phyloP scores from a whole-genome alignment of 2,113 vertebrate species.

The Onychorhynchus coronatus region DNA sequence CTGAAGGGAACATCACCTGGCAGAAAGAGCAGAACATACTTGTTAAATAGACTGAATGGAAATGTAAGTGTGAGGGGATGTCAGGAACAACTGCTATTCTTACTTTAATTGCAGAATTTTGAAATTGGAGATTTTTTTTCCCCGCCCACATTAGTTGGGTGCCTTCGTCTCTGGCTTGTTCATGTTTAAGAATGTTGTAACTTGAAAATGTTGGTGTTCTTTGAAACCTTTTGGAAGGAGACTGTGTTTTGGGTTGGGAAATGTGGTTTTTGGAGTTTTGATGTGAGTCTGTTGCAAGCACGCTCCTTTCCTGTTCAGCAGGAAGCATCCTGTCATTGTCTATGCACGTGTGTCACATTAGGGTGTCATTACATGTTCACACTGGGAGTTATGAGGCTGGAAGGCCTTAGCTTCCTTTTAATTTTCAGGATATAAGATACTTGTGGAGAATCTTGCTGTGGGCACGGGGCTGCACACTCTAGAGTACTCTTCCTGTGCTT shows the following conservation, averaged over 20 bases:
- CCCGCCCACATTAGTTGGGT: fast-evolving
- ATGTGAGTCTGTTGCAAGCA: not conserved
- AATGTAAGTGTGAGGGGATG: not conserved
- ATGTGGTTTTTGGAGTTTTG: not conserved
- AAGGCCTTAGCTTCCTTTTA: not conserved
- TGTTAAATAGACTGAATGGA: not conserved
- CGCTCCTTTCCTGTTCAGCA: not conserved
- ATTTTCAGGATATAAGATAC: not conserved
- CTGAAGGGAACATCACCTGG: not conserved
- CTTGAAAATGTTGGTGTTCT: not conserved
- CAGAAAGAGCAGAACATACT: not conserved
- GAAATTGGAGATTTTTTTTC: not conserved
- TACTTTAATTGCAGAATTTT: not conserved
- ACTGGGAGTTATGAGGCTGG: not conserved
- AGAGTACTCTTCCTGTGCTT: not conserved
- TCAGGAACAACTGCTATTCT: not conserved
- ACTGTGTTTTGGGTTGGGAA: not conserved
- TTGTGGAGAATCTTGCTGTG: not conserved
- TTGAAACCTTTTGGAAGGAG: not conserved
- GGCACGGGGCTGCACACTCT: not conserved
- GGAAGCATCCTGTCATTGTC: slow-evolving; percentile 17
- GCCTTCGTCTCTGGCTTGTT: not conserved
- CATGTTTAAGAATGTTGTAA: not conserved
- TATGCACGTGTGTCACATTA: not conserved
- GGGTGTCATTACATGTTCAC: not conserved